Percentiles rank a stretch among this genome's conserved stretches.
Conservation (phyloP, 2,797 vertebrate genomes). For the Cossypha dichroa region DNA sequence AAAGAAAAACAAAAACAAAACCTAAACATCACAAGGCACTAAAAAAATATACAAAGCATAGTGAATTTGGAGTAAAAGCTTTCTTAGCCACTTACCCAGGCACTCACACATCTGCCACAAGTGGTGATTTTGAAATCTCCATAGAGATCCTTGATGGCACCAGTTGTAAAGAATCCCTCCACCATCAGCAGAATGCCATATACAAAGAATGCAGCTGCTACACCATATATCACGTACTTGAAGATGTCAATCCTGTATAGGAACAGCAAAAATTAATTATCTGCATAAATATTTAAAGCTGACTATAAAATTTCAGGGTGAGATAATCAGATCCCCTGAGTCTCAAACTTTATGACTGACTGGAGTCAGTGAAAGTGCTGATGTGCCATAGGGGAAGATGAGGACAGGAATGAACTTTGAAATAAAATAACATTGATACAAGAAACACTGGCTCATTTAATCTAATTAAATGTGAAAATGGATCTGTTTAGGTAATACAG, state of each 20-base stretch:
- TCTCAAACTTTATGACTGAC: not conserved
- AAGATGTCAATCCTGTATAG: slow-evolving; percentile 93
- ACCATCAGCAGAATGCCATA: slow-evolving; percentile 99
- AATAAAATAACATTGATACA: not conserved
- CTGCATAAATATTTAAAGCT: not conserved
- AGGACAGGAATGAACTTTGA: not conserved
- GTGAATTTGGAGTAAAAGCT: not conserved
- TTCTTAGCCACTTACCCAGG: slow-evolving; percentile 86
- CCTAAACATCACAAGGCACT: not conserved
- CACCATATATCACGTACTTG: slow-evolving; percentile 98
- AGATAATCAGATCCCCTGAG: not conserved
- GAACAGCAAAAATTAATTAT: slow-evolving; percentile 35
- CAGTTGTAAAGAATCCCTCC: slow-evolving; percentile 98
- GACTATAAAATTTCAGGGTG: not conserved
- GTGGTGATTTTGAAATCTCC: slow-evolving; percentile 99
- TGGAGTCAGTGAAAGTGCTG: not conserved
- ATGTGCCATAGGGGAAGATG: not conserved
- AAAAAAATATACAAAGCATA: not conserved
- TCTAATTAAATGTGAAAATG: not conserved
- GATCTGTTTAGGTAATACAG: not conserved
- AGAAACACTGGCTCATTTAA: not conserved
- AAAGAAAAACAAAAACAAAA: not conserved
- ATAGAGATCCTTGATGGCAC: slow-evolving; percentile 97
- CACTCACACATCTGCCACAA: slow-evolving; percentile 96
- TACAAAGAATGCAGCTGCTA: slow-evolving; percentile 97